These are phyloP conservation scores for Macroteleia sp. DNA, from an alignment of 2,888 invertebrate species.

Conservation along the genomic window DNA sequence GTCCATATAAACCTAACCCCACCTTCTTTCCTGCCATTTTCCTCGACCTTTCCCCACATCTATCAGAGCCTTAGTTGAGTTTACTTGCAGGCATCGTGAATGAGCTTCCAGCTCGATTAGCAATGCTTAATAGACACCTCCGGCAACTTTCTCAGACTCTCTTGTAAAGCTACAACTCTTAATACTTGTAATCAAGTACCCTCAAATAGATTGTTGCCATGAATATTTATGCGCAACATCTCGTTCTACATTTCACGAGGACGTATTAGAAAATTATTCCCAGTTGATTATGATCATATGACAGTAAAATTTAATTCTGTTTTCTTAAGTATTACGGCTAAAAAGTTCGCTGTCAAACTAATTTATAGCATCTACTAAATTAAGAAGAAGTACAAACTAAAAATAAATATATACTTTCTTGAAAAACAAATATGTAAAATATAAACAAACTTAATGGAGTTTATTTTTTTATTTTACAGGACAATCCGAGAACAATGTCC, in stretches of 20 bases:
- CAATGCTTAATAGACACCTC: constrained; percentile 71
- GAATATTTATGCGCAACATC: constrained; percentile 41
- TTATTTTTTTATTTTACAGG: too few species aligned
- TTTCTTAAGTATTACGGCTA: too few species aligned
- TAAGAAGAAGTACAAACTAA: too few species aligned
- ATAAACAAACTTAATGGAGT: too few species aligned
- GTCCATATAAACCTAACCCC: constrained; percentile 44
- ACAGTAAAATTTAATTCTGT: too few species aligned
- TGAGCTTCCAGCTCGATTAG: constrained; percentile 69
- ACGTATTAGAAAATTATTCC: constrained; percentile 40
- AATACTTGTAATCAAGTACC: constrained; percentile 57
- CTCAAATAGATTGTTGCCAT: constrained; percentile 55
- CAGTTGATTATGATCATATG: too few species aligned
- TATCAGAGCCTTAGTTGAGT: constrained; percentile 40
- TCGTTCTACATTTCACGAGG: constrained; percentile 19
- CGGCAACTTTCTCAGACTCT: constrained; percentile 55
- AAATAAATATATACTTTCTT: too few species aligned
- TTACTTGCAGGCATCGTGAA: constrained; percentile 48
- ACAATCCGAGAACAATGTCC: too few species aligned
- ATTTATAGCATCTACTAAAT: too few species aligned
- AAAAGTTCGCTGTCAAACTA: too few species aligned
- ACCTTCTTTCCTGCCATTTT: constrained; percentile 47
- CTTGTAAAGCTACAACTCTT: constrained; percentile 46
- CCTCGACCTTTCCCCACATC: constrained; percentile 50
- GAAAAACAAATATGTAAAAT: too few species aligned